Evolutionary conservation across 2,113 vertebrate genomes (phyloP).

Genomic region (Cochlearius cochlearius): DNA sequence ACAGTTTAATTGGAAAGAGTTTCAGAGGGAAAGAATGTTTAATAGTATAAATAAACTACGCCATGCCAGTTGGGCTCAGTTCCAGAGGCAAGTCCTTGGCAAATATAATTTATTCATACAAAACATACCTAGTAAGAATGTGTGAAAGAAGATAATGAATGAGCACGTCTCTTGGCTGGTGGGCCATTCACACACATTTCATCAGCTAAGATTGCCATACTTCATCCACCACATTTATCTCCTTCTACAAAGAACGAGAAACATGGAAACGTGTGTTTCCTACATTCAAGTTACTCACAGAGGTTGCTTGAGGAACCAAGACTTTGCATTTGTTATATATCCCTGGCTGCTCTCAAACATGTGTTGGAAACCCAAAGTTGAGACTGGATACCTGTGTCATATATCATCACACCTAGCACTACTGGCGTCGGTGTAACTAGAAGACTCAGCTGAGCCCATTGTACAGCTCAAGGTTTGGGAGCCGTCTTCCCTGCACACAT

Average conservation of each 20-base stretch:
- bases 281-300: neutral
- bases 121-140: neutral
- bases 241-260: neutral
- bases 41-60: neutral
- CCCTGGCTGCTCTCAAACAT: neutral
- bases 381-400: neutral
- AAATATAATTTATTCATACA: neutral
- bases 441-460: neutral
- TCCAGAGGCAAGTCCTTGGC: neutral
- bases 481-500: neutral
- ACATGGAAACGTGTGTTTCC: neutral
- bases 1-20: neutral
- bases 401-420: neutral
- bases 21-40: neutral
- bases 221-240: neutral
- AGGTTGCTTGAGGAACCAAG: neutral
- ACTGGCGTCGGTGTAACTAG: neutral
- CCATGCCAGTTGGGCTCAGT: neutral
- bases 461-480: neutral
- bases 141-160: neutral
- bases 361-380: neutral
- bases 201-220: neutral
- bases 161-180: neutral
- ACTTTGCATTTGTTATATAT: neutral
- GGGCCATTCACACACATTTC: neutral